phyloP scores from a whole-genome alignment of 2,113 vertebrate genomes.

The Tursiops truncatus region DNA sequence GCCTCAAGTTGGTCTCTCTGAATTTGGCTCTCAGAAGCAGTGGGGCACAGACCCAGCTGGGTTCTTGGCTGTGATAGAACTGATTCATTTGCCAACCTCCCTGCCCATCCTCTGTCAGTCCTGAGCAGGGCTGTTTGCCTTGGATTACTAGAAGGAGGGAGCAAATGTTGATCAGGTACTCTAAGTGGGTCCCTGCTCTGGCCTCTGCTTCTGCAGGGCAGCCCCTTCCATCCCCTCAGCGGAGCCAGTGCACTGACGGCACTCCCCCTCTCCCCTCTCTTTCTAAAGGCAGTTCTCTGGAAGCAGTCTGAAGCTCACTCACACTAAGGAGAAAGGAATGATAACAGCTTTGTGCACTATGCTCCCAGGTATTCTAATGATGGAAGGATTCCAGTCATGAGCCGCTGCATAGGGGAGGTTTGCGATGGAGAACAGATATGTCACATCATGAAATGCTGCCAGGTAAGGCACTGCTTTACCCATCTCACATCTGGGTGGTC shows the following conservation, averaged over 20 bases:
- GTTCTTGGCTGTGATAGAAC: not conserved
- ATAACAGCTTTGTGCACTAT: not conserved
- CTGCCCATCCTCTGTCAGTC: too few species aligned
- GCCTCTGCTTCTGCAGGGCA: not conserved
- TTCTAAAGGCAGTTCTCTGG: not conserved
- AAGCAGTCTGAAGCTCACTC: not conserved
- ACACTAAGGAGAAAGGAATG: not conserved
- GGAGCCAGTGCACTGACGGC: not conserved
- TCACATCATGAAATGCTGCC: not conserved
- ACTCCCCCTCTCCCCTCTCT: not conserved
- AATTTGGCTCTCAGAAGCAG: not conserved
- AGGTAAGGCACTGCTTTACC: accelerated
- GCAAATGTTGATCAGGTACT: not conserved
- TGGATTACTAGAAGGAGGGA: not conserved
- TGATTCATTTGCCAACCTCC: not conserved
- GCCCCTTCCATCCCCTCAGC: not conserved
- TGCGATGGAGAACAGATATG: not conserved
- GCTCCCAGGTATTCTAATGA: not conserved
- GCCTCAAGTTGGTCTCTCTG: not conserved
- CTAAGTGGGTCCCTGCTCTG: not conserved
- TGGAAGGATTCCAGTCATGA: not conserved
- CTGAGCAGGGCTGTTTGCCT: not conserved
- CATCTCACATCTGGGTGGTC: not conserved
- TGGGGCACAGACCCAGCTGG: not conserved
- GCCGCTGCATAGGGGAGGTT: not conserved